Evolutionary conservation across 1,140 invertebrate genomes (phyloP), one percentile per base, ranked within the genome.

Genomic region (Atta cephalotes): DNA sequence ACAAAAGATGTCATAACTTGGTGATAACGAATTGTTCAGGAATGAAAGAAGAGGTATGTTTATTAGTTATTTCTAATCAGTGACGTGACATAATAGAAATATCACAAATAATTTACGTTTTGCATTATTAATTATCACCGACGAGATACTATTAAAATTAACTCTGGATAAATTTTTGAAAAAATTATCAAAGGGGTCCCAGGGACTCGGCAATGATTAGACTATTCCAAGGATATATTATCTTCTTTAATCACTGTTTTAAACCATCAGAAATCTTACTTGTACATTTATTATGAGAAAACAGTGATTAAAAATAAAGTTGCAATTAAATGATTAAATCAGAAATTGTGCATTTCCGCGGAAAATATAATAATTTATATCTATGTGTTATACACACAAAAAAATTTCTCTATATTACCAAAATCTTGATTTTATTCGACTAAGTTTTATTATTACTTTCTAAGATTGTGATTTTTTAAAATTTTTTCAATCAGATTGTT

Each of bases 11-110:
- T 95, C 99, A 99, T 10, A 45, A 45, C 95, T 97, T 97, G 90
- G 98, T 99, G 77, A 98, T 99, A 89, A 99, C 98, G 88, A 98
- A 98, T 96, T 99, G 98, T 96, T 99, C 99, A 66, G 98, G 98
- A 86, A 98, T 98, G 96, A 98, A 98, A 95, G 98, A 98, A 92
- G 97, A 98, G 96, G 97, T 97, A 96, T 87, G 60, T 91, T 28
- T 18, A 18, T 62, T 6, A 21, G 18, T 2, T 70, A 56, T n/a
- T 45, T 39, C 49, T 80, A 76, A 25, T 25, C 10, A 77, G 62
- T 68, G 2, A 68, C 5, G 60, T 65, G 6, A 65, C 2, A 49
- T 80, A 35, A 76, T 39, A 76, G 14, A 76, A 76, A 21, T 60
- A 76, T 60, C 53, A 35, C 18, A 12, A 56, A 12, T 5, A 21